Percentiles rank a stretch among this genome's conserved stretches.
These are phyloP conservation scores for Tauraco hartlaubi DNA, from an alignment of 2,797 vertebrate species.

Conservation along the genomic window DNA sequence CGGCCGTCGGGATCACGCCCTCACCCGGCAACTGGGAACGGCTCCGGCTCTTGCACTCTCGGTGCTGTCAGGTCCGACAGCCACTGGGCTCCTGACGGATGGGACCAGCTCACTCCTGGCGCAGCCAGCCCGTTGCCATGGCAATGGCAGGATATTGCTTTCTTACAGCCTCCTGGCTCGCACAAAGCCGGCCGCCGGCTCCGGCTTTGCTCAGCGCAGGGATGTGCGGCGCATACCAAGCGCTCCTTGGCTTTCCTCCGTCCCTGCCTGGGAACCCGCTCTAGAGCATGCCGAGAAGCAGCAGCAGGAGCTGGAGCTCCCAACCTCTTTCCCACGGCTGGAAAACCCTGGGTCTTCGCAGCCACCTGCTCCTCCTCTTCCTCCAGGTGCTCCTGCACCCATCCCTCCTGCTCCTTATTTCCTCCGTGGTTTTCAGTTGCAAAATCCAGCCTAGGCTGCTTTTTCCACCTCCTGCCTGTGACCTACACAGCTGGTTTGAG, in stretches of 20 bases:
- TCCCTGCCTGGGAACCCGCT: not conserved
- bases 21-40: not conserved
- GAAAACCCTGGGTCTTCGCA: not conserved
- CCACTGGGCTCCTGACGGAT: not conserved
- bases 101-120: conserved; percentile 37
- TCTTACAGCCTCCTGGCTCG: conserved; percentile 66
- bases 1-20: not conserved
- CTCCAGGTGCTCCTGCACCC: not conserved
- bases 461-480: not conserved
- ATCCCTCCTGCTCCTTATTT: not conserved
- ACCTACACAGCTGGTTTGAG: not conserved
- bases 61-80: rapidly evolving
- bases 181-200: conserved; percentile 76
- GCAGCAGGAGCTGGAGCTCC: conserved; percentile 3
- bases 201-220: conserved; percentile 65
- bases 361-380: not conserved
- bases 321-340: conserved; percentile 36
- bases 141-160: conserved; percentile 79
- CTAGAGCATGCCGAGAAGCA: not conserved
- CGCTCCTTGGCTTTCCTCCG: conserved; percentile 34
- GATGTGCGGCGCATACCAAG: conserved; percentile 78
- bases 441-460: not conserved
- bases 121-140: conserved; percentile 66
- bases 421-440: not conserved
- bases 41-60: not conserved